Base-by-base conservation (phyloP, 2,797 vertebrate genomes). In the Crenuchus spilurus region DNA sequence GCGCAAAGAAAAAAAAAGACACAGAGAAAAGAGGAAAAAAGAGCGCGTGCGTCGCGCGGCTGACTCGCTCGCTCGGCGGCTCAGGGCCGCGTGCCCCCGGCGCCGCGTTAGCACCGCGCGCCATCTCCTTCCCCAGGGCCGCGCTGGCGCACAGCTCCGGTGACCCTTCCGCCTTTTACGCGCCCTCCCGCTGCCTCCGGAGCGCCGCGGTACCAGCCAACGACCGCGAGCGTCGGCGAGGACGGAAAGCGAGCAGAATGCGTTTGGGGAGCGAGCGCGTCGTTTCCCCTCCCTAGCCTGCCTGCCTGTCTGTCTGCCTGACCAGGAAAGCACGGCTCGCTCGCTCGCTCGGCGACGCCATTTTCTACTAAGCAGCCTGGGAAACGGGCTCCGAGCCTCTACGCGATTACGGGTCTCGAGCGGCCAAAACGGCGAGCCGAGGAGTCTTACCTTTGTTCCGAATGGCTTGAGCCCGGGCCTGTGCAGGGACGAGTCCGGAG, bases 161-260 rank as follows among this genome's bases (percentile, higher is more conserved):
- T 88, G 92, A 92, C 91, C 92, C 93, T 93, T 93, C 92, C 93
- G 92, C 92, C 91, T 93, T 55, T 94, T 94, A 92, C 93, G 93
- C 93, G 93, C 94, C 91, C 91, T 89, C 85, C 87, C 86, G 69
- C 64, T 70, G 61, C 2, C 48, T 65, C 22, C 39, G 48, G 75
- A 73, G 77, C 72, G 48, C 28, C n/a, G 64, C 11, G 44, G 51
- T 54, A n/a, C 51, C 20, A 33, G 6, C 14, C 28, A n/a, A 13
- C 52, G 18, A 9, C 28, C 16, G 52, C 52, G 24, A 28, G 51
- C 16, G 26, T 33, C 66, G 46, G 28, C 28, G 22, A 24, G 58
- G 67, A 42, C 42, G 10, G 41, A 61, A 79, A 28, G 80, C 71
- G 24, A 0, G 71, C 39, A 41, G 37, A 16, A 26, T 1, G 42